Base-by-base conservation (phyloP, 2,113 vertebrate species). In the Sebastes schlegelii region DNA sequence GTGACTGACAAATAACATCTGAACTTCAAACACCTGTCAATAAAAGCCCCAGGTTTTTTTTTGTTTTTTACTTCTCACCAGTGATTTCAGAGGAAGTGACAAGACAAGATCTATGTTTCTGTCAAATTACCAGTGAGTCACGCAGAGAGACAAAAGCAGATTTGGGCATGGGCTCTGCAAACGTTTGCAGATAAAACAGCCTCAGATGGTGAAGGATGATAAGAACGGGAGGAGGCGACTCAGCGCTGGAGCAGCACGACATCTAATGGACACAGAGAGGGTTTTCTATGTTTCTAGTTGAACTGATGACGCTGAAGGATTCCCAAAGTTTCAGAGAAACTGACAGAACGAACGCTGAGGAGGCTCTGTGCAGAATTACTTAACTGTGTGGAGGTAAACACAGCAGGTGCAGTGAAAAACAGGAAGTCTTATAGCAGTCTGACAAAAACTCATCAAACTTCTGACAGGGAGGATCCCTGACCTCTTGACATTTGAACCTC, bases 201-300 rank as follows among this genome's bases (percentile, higher is more conserved):
- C 45, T 68, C 62, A 85, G 77, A 74, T 61, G 58, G 16, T 57
- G 71, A 68, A 40, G 54, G 34, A 62, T 63, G 62, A 87, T 45
- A 71, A 70, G 46, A 57, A 13, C 34, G 69, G 49, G 51, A 52
- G n/a, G 17, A 77, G 2, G 8, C 0, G 2, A 43, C 42, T 74
- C 8, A 81, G 40, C 6, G 8, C 26, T 68, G 73, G 14, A 74
- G 63, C n/a, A 86, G 76, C 3, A 19, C 42, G 79, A 90, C 91
- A 89, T 89, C 93, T 93, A 78, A 17, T 76, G 92, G 91, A 55
- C 62, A 57, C 16, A 34, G 3, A 40, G 4, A 13, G 79, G 12
- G 1, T 58, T 72, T 64, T 67, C 48, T 57, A 21, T 52, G 42
- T 46, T 10, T 42, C 4, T 65, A 23, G n/a, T n/a, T 23, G 13